Conservation (phyloP, 2,888 invertebrate species). For the Lasius fuliginosus region DNA sequence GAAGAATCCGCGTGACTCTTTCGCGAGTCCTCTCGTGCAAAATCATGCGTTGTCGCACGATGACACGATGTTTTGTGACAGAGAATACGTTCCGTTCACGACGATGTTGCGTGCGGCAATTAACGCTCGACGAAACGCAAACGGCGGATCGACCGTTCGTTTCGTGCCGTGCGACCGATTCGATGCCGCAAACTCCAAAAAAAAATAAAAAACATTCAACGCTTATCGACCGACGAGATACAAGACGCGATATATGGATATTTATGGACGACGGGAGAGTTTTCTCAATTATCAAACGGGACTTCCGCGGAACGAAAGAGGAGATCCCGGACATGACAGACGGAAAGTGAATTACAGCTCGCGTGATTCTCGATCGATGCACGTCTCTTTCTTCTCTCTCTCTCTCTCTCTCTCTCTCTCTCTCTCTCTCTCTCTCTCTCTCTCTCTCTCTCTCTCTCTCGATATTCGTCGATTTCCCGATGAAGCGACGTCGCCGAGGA, state of each 20-base stretch:
- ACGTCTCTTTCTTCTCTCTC: neutral
- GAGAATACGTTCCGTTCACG: neutral
- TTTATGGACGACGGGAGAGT: neutral
- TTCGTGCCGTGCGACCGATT: neutral
- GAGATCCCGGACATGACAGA: neutral
- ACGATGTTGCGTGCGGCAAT: conserved; percentile 34
- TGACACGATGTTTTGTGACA: conserved; percentile 44
- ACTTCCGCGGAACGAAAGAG: conserved; percentile 17
- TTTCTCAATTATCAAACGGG: conserved; percentile 9
- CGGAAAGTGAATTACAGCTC: conserved; percentile 26
- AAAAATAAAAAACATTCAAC: neutral
- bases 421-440: neutral
- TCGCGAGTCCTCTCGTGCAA: conserved; percentile 15
- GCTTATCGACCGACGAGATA: neutral
- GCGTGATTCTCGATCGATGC: conserved; percentile 10
- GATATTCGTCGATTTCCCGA: neutral
- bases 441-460: neutral
- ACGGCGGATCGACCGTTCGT: conserved; percentile 3
- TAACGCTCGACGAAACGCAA: conserved; percentile 25
- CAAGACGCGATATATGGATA: conserved; percentile 4
- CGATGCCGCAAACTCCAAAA: neutral
- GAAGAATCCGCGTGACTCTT: neutral
- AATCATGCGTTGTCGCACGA: conserved; percentile 25
- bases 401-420: neutral
- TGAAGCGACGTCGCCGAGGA: neutral